These are phyloP conservation scores for Steromphala cineraria DNA, from an alignment of 2,888 invertebrate species.

Conservation along the genomic window DNA sequence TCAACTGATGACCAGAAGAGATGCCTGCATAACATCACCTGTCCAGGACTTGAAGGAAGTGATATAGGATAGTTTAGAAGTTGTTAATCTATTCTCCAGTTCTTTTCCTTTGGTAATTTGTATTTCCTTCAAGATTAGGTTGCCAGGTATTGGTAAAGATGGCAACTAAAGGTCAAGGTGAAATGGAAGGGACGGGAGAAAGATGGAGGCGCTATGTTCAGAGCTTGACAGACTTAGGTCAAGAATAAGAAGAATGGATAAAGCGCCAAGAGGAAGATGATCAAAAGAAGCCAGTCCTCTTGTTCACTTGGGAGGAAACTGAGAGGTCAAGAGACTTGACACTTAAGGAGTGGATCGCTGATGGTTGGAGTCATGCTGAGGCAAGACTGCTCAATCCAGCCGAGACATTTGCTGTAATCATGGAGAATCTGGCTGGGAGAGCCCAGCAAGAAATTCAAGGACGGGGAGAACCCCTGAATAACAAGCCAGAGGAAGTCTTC, in stretches of 20 bases:
- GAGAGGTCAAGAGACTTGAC: background rate
- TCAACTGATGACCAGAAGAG: too few species aligned
- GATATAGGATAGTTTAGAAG: too few species aligned
- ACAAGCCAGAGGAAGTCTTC: conserved; percentile 5
- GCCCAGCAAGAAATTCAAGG: conserved; percentile 9
- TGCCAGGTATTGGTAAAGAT: too few species aligned
- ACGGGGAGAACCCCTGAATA: background rate
- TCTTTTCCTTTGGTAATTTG: too few species aligned
- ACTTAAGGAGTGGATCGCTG: background rate
- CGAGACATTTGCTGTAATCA: background rate
- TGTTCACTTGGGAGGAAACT: background rate
- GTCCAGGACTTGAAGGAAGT: too few species aligned
- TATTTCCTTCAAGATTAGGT: too few species aligned
- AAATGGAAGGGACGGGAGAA: too few species aligned
- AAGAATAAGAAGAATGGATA: background rate
- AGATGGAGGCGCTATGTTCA: too few species aligned
- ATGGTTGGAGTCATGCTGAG: background rate
- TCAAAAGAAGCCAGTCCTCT: background rate
- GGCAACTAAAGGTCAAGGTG: too few species aligned
- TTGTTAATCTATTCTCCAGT: too few species aligned
- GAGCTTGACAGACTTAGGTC: background rate
- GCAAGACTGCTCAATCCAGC: background rate
- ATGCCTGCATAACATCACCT: too few species aligned
- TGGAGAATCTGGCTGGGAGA: background rate
- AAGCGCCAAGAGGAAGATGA: background rate